A percentile compares a stretch with the other conserved stretches of the same genome.
phyloP scores from a whole-genome alignment of 1,140 invertebrate genomes.

The Cyclargus thomasi region DNA sequence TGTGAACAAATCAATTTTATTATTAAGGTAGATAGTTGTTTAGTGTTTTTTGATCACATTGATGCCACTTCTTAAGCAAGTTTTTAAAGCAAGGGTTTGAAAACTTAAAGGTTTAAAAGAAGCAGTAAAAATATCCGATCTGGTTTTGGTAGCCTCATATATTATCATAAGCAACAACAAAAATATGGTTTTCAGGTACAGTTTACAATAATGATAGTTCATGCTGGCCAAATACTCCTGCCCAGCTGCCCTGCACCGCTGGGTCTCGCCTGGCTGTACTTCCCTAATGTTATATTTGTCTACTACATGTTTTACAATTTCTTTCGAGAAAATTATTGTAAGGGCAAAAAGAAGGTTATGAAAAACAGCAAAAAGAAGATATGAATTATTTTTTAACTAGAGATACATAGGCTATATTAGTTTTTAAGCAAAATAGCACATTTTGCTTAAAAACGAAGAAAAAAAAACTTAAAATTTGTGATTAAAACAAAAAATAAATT shows the following conservation, averaged over 20 bases:
- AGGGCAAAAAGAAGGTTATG: constrained; percentile 23
- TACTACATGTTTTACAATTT: constrained; percentile 84
- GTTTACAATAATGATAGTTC: constrained; percentile 78
- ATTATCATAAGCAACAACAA: not conserved
- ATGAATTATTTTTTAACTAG: not conserved
- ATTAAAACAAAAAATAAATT: too few relatives aligned
- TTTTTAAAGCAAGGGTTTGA: too few relatives aligned
- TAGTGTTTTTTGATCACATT: too few relatives aligned
- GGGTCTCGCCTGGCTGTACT: constrained; percentile 72
- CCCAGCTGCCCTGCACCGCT: constrained; percentile 76
- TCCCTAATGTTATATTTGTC: constrained; percentile 78
- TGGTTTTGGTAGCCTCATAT: too few relatives aligned
- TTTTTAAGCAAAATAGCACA: not conserved
- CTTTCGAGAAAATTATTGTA: constrained; percentile 60
- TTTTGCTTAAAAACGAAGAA: not conserved
- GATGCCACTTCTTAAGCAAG: too few relatives aligned
- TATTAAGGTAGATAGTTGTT: too few relatives aligned
- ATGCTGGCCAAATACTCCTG: constrained; percentile 73
- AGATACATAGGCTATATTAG: too few relatives aligned
- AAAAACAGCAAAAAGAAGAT: not conserved
- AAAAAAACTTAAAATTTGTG: too few relatives aligned
- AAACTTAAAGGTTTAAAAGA: too few relatives aligned
- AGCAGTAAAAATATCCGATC: too few relatives aligned
- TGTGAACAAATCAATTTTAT: too few relatives aligned
- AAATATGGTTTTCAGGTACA: constrained; percentile 77